Evolutionary conservation across 2,888 invertebrate species (phyloP), one percentile per base, ranked within the genome.

Genomic region (Orchesellides sinensis): DNA sequence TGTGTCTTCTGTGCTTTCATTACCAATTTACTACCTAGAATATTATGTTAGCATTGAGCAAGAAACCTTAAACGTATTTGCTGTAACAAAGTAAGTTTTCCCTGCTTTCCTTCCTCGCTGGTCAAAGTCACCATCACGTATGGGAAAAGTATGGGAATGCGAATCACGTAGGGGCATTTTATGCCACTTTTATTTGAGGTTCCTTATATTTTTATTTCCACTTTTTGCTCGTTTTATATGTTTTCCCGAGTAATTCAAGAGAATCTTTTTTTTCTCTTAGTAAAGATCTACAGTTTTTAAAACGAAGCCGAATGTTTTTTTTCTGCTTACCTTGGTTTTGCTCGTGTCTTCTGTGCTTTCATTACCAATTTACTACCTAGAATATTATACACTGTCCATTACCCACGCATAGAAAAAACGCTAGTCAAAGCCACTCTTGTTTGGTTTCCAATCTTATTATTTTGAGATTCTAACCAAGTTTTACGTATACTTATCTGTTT

Each of bases 151-250:
- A 65, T 66, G 47, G 66, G 59, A 73, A 81, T 81, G 73, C 80
- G 23, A 49, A 66, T 73, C 80, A 81, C 80, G 80, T 81, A 73
- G 59, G 56, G 52, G 80, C 80, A 73, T 81, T 81, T 81, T 73
- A 81, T 81, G 80, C 80, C 80, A 81, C 80, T 78, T 78, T 78
- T 78, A 78, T 78, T 78, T 70, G 52, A 78, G 70, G 78, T 70
- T 78, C 27, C 63, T 68, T 81, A 73, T 81, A 59, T 66, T 73
- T 79, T 81, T 73, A 66, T 73, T 81, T 61, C 25, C 25, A 40
- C 65, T 80, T 52, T 61, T 72, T 79, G 32, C 47, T 69, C 59
- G 35, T 65, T 59, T 70, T 70, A 70, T 80, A 66, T 81, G 52
- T 68, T 40, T 80, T 80, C 72, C 45, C 45, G 17, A 35, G 65